Evolutionary conservation across 2,888 invertebrate species (phyloP), one percentile per base, ranked within the genome.

Genomic region (Drosophila maculinotata): DNA sequence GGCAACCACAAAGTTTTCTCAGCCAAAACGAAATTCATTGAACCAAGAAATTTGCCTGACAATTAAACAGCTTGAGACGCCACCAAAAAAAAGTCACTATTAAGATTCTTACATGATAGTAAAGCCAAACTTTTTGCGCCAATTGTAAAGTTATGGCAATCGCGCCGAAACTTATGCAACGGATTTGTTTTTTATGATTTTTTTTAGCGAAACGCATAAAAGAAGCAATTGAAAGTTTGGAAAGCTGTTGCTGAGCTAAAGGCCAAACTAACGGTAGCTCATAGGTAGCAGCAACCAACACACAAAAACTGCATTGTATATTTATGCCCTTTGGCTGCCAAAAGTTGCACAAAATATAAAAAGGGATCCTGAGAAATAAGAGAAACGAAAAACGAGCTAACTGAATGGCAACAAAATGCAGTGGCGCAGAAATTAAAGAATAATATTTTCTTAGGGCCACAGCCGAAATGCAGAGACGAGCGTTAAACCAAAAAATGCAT

Each of bases 401-500:
- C 38, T 36, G 48, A 48, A 66, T 59, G 49, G 54, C 42, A 69
- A 64, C 49, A 45, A 59, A 69, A 73, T 85, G 79, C 82, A 85
- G 47, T 44, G 69, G 75, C 54, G 77, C 77, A 82, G 78, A 84
- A 85, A 85, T 85, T 85, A 81, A 85, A 85, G 76, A 80, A 84
- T 67, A 85, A 85, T 81, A 86, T 85, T 85, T 81, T 86, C 79
- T 69, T 77, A 76, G 84, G 79, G 69, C 65, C 69, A 62, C 58
- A 70, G 45, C 63, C 66, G 65, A 73, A 85, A 82, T 82, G 86
- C 86, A 86, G 57, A 77, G 57, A 77, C 86, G 57, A 77, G 72
- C 81, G 80, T 64, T 65, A 79, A 67, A 53, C 48, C 47, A 59
- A 64, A 62, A 64, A 63, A 48, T 52, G 52, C 59, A 45, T 14